Evolutionary conservation across 2,797 vertebrate genomes (phyloP), one percentile per base, ranked within the genome.

Genomic region (Siniperca scherzeri): DNA sequence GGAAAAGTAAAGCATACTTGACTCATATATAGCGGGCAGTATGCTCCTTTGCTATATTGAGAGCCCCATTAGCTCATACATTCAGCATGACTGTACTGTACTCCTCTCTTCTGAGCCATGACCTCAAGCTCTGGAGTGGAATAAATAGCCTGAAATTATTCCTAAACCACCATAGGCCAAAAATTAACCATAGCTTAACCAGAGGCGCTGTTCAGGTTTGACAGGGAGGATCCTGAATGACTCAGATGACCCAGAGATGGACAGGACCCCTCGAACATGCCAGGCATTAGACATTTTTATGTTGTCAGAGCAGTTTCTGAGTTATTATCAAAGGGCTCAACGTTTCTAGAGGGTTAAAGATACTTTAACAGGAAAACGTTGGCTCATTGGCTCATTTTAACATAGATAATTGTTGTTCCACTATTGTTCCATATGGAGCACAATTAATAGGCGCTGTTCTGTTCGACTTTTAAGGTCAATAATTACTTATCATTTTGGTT

Each of bases 401-500:
- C 44, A 3, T 4, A 30, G 70, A 76, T 78, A 52, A 64, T 78
- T 82, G 36, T 30, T 30, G 27, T 30, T 30, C 27, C 66, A 65
- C 70, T 53, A 57, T 70, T 78, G 48, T 77, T 79, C 68, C 70
- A 70, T 36, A 33, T 50, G 66, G 62, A 81, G 72, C 46, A 33
- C 52, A 81, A 88, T 88, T 85, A 87, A 87, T 85, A 78, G 65
- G 16, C 7, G 12, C 55, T 27, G 68, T 33, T 86, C 67, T 55
- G 52, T 86, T 77, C 2, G 27, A 81, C 79, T 83, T 79, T 87
- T 77, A 77, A 88, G 86, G 88, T 90, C 87, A 84, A 72, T 85
- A 88, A 80, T 78, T 56, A 70, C 70, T 66, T 75, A 53, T 50
- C 75, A 64, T 80, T 89, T 70, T 62, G 44, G 74, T 81, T 70